phyloP scores from a whole-genome alignment of 2,888 invertebrate species.

The Pristionchus arcanus region DNA sequence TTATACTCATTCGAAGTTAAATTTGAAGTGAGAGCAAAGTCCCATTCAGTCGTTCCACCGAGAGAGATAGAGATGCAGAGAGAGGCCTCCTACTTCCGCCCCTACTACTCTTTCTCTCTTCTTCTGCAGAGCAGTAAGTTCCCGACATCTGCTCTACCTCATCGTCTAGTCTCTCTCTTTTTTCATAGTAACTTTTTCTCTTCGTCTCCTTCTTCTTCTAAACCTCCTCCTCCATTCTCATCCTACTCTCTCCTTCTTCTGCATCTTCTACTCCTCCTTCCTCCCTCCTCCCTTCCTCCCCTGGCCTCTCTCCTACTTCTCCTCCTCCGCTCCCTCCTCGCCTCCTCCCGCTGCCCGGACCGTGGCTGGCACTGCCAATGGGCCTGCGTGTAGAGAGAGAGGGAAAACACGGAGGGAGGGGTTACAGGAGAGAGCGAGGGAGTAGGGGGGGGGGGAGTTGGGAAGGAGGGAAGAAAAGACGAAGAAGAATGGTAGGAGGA shows the following conservation, averaged over 20 bases:
- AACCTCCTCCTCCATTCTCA: background rate
- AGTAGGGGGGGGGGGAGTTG: background rate
- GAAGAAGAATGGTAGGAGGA: background rate
- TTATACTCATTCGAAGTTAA: background rate
- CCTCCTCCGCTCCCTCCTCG: background rate
- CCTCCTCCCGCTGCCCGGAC: background rate
- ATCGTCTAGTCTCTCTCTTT: background rate
- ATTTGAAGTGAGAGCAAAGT: too few relatives aligned
- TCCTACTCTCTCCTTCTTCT: background rate
- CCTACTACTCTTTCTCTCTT: background rate
- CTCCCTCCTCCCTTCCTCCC: background rate
- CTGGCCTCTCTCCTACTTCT: background rate
- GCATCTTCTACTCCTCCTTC: background rate
- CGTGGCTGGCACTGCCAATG: slow-evolving; percentile 28
- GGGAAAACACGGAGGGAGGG: background rate
- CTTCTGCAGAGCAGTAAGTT: background rate
- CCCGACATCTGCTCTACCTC: background rate
- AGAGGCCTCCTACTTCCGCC: background rate
- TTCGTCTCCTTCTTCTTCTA: too few relatives aligned
- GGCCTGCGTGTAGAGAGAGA: background rate
- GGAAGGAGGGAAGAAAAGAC: background rate
- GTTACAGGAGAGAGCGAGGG: background rate
- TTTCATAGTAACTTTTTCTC: background rate
- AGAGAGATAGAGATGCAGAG: background rate
- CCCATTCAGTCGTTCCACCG: background rate